Percentiles rank a stretch among this genome's conserved stretches.
These are phyloP conservation scores for Mionectes olivaceus DNA, from an alignment of 2,797 vertebrate genomes.

Conservation along the genomic window DNA sequence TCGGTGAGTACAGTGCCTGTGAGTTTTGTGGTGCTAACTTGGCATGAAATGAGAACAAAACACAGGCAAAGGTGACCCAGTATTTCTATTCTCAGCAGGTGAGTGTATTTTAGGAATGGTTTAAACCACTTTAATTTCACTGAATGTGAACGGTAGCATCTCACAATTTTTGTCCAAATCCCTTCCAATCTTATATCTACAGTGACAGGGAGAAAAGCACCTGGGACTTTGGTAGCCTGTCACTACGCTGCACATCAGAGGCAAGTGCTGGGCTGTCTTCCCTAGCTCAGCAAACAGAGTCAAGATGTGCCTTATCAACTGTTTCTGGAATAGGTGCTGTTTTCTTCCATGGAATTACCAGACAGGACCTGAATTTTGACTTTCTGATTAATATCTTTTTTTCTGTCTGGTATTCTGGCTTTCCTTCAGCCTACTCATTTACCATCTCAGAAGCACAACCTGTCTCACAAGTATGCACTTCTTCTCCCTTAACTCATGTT, in stretches of 20 bases:
- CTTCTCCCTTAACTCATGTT: neutral
- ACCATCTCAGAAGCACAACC: neutral
- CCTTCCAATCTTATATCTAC: neutral
- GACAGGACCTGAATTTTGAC: neutral
- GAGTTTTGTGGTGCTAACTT: neutral
- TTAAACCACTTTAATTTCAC: neutral
- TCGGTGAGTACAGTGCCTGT: neutral
- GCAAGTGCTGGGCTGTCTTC: neutral
- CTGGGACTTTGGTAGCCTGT: neutral
- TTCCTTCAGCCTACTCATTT: neutral
- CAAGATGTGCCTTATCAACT: neutral
- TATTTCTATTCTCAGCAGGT: neutral
- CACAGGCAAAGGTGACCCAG: neutral
- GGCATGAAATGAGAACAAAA: neutral
- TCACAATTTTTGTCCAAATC: neutral
- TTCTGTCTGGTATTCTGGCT: neutral
- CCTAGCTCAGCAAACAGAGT: neutral
- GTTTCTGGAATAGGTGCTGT: neutral
- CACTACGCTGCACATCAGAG: neutral
- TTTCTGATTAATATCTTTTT: neutral
- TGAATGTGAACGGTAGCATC: neutral
- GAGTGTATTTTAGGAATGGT: neutral
- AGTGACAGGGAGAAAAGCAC: neutral
- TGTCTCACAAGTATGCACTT: neutral
- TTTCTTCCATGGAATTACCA: neutral